These are phyloP conservation scores for Oriolus oriolus DNA, from an alignment of 2,113 vertebrate species.

Conservation along the genomic window DNA sequence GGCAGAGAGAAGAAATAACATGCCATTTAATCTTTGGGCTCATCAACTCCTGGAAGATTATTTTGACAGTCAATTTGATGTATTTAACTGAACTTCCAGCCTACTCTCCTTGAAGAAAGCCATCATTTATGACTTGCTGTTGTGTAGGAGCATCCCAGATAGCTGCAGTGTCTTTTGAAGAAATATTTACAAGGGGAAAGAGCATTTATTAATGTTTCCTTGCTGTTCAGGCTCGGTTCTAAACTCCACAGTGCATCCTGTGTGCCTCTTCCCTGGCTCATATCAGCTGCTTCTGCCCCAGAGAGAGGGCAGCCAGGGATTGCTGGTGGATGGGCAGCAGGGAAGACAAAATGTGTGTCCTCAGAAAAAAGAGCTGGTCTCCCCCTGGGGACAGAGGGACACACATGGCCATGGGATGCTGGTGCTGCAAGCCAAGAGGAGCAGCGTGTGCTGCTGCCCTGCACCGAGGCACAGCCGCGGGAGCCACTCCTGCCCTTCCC, in stretches of 20 bases:
- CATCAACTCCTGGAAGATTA: slow-evolving; percentile 59
- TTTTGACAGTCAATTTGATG: slow-evolving; percentile 69
- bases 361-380: too few relatives aligned
- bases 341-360: background rate
- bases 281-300: background rate
- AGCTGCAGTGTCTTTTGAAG: slow-evolving; percentile 14
- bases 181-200: background rate
- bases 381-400: accelerated
- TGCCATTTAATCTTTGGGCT: slow-evolving; percentile 54
- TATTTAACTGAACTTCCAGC: slow-evolving; percentile 56
- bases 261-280: background rate
- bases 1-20: slow-evolving; percentile 42
- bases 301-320: background rate
- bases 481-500: accelerated
- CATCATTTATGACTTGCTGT: slow-evolving; percentile 26
- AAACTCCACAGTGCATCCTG: background rate
- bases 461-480: accelerated
- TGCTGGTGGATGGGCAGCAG: too few relatives aligned
- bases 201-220: background rate
- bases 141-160: background rate
- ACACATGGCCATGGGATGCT: accelerated
- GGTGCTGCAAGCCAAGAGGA: background rate
- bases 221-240: background rate
- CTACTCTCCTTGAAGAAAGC: slow-evolving; percentile 27
- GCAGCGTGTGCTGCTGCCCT: background rate